Conservation (phyloP, 2,113 vertebrate species). For the Diadophis punctatus region DNA sequence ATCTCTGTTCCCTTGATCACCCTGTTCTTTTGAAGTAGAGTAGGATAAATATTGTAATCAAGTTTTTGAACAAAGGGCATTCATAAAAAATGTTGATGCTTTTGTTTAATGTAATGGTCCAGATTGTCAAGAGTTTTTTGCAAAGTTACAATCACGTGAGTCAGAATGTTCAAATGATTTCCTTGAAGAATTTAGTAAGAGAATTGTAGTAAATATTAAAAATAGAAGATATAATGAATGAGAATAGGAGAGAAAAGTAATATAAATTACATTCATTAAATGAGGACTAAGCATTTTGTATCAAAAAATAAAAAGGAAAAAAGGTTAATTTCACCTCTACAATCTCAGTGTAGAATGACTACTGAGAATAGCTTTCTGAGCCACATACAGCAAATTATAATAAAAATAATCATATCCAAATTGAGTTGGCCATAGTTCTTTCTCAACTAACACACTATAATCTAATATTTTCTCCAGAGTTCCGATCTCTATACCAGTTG, state of each 20-base stretch:
- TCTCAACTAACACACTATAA: background rate
- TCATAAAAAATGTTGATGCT: background rate
- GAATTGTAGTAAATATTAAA: background rate
- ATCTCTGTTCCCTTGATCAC: background rate
- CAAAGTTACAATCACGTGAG: background rate
- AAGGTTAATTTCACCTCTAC: background rate
- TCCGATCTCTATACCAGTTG: background rate
- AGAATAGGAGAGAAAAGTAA: background rate
- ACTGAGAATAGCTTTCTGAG: background rate
- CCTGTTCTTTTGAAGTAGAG: background rate
- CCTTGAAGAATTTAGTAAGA: background rate
- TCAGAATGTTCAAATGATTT: background rate
- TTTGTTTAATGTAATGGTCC: background rate
- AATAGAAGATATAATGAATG: background rate
- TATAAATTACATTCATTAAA: background rate
- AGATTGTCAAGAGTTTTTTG: background rate
- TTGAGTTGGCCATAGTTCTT: background rate
- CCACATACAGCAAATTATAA: background rate
- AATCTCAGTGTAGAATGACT: background rate
- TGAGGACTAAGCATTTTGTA: background rate
- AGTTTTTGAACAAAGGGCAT: background rate
- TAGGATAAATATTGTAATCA: background rate
- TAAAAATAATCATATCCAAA: background rate
- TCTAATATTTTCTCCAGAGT: background rate
- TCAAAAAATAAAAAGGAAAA: background rate